These are phyloP conservation scores for Apostichopus parvimensis DNA, from an alignment of 35 echinoderm and acorn worm species.

Conservation along the genomic window DNA sequence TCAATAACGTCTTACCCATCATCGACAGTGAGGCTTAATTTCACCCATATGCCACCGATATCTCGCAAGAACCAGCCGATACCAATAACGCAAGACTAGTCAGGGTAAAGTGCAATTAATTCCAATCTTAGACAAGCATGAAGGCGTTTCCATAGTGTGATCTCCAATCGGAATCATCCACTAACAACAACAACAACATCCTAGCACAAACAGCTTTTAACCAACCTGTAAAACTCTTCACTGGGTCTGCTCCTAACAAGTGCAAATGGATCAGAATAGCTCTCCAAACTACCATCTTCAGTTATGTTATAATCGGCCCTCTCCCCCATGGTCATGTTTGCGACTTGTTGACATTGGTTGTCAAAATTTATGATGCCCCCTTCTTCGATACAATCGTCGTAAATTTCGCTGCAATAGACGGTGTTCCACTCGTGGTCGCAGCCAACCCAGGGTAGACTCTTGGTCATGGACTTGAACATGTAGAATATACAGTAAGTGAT, in stretches of 20 bases:
- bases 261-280: slow-evolving; percentile 76
- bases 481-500: slow-evolving; percentile 98
- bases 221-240: slow-evolving; percentile 96
- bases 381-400: slow-evolving; percentile 55
- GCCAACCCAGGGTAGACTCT: slow-evolving; percentile 79
- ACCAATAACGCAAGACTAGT: no score
- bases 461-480: slow-evolving; percentile 92
- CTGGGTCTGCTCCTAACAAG: slow-evolving; percentile 61
- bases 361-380: slow-evolving; percentile 71
- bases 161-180: no score
- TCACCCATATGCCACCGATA: no score
- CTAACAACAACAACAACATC: no score
- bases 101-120: no score
- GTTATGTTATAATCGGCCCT: slow-evolving; percentile 58
- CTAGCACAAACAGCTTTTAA: no score
- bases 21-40: no score
- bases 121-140: no score
- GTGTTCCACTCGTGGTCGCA: slow-evolving; percentile 93
- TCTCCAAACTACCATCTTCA: slow-evolving; percentile 40
- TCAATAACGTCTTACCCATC: no score
- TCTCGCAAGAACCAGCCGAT: no score
- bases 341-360: slow-evolving; percentile 58
- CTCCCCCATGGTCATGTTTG: slow-evolving; percentile 63
- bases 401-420: slow-evolving; percentile 72
- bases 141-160: no score